Percentiles rank a stretch among this genome's conserved stretches.
Evolutionary conservation across 2,113 vertebrate genomes (phyloP).

Genomic region (Stigmatopora argus): DNA sequence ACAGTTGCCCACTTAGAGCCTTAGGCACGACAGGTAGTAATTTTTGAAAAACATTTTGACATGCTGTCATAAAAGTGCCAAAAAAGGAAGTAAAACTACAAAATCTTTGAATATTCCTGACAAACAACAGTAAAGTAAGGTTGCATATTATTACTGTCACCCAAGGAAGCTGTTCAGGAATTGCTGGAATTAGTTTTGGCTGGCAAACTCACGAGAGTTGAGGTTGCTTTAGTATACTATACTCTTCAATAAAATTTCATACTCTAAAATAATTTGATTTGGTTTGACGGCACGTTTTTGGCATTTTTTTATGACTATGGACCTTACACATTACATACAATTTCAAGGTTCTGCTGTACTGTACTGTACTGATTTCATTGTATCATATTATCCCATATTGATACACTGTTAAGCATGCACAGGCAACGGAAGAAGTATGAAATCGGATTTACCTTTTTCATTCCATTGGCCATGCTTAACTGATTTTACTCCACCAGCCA

Average conservation of each 20-base stretch:
- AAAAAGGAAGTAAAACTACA: not conserved
- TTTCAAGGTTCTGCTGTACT: not conserved
- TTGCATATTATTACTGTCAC: not conserved
- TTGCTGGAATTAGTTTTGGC: not conserved
- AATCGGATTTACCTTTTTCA: constrained; percentile 7
- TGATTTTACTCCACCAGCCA: not conserved
- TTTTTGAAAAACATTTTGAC: not conserved
- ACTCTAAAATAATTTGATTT: not conserved
- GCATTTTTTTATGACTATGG: not conserved
- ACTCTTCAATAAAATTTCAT: not conserved
- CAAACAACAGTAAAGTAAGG: not conserved
- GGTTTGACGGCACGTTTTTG: not conserved
- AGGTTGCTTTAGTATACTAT: not conserved
- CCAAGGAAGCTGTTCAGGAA: not conserved
- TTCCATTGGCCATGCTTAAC: not conserved
- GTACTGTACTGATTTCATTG: not conserved
- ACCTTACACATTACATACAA: not conserved
- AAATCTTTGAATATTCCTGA: not conserved
- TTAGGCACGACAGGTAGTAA: not conserved
- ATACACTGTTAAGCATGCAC: not conserved
- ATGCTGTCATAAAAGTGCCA: not conserved
- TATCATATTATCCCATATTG: not conserved
- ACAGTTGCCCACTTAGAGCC: not conserved
- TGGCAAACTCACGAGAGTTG: not conserved
- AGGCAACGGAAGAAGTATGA: not conserved